phyloP scores from a whole-genome alignment of 2,888 invertebrate genomes.

The Lathronympha strigana region DNA sequence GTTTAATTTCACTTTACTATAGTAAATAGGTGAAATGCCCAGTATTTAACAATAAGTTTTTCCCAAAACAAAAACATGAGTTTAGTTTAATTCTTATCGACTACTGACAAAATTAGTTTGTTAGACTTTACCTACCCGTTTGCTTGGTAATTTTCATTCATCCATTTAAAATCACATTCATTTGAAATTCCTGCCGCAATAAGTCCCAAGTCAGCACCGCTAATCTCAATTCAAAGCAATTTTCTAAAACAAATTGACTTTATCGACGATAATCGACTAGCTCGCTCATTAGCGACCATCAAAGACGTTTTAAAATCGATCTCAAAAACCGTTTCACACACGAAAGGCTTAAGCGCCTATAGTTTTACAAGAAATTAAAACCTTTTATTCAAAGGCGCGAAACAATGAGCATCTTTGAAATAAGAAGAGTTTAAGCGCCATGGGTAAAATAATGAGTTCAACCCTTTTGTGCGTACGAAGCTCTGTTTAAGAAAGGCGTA shows the following conservation, averaged over 20 bases:
- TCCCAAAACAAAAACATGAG: too few species aligned
- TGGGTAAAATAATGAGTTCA: background rate
- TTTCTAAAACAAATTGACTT: slow-evolving; percentile 22
- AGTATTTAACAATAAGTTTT: too few species aligned
- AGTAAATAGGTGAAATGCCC: too few species aligned
- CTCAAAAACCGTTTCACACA: background rate
- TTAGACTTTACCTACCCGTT: too few species aligned
- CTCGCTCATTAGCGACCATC: slow-evolving; percentile 14
- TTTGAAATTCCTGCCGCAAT: background rate
- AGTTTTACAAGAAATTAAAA: background rate
- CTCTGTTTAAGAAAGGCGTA: background rate
- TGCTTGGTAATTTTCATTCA: too few species aligned
- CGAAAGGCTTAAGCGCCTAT: background rate
- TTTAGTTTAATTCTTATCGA: too few species aligned
- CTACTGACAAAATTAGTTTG: too few species aligned
- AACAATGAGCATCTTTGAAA: background rate
- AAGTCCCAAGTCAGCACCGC: background rate
- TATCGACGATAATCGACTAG: slow-evolving; percentile 18
- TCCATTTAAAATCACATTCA: background rate
- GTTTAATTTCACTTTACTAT: too few species aligned
- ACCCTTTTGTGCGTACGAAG: background rate
- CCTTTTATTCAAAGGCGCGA: background rate
- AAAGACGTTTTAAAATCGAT: slow-evolving; percentile 29
- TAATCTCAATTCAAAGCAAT: slow-evolving; percentile 22
- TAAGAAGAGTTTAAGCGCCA: background rate